These are phyloP conservation scores for Podarcis lilfordi DNA, from an alignment of 2,797 vertebrate species.

Conservation along the genomic window DNA sequence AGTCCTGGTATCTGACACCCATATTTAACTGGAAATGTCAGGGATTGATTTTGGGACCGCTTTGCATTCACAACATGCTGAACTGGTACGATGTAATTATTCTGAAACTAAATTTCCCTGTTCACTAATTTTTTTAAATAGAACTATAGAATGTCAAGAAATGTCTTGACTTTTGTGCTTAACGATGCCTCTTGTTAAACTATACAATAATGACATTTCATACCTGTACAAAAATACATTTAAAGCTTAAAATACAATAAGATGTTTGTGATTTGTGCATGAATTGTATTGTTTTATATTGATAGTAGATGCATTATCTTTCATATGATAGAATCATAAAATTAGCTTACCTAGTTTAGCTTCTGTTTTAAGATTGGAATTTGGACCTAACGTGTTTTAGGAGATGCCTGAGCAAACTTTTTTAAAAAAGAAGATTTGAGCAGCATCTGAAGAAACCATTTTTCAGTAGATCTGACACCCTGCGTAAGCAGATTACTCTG, in stretches of 20 bases:
- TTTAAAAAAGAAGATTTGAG: background rate
- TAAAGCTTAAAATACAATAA: background rate
- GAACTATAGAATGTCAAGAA: background rate
- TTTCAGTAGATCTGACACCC: background rate
- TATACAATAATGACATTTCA: too few species aligned
- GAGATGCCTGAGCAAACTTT: background rate
- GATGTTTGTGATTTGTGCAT: background rate
- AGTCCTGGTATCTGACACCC: background rate
- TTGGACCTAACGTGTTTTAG: background rate
- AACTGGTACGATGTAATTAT: too few species aligned
- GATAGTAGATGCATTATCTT: too few species aligned
- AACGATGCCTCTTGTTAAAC: background rate
- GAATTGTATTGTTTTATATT: background rate
- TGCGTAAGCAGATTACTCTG: background rate
- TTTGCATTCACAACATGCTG: too few species aligned
- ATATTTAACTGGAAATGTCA: background rate
- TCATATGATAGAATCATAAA: background rate
- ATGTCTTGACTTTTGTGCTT: background rate
- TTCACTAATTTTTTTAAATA: background rate
- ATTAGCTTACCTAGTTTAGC: background rate
- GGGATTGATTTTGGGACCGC: background rate
- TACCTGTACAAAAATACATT: background rate
- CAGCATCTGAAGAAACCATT: background rate
- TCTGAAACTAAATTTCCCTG: background rate
- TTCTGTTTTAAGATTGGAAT: background rate